phyloP scores from a whole-genome alignment of 2,113 vertebrate species.

The Labeo rohita region DNA sequence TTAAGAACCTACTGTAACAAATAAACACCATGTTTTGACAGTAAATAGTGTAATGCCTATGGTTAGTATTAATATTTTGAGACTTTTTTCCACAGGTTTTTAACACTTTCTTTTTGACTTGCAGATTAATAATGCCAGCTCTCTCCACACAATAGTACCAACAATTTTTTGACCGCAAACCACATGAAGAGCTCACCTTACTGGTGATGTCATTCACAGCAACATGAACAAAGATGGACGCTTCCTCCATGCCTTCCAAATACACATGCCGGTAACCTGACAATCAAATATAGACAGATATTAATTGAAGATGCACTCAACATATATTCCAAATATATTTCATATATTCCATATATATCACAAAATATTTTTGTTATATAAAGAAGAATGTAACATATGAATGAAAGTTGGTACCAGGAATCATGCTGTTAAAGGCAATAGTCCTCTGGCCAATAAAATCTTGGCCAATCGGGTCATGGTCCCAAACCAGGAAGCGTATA shows the following conservation, averaged over 20 bases:
- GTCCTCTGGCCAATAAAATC: constrained; percentile 98
- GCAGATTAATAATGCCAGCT: background rate
- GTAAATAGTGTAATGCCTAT: background rate
- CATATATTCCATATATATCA: background rate
- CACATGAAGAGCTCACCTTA: constrained; percentile 86
- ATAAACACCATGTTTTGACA: background rate
- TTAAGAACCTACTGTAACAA: background rate
- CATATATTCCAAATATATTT: background rate
- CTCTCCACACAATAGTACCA: background rate
- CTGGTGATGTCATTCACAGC: constrained; percentile 93
- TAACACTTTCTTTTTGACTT: background rate
- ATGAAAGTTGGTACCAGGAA: constrained; percentile 83
- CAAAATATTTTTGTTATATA: background rate
- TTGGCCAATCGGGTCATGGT: constrained; percentile 95
- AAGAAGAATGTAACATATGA: background rate
- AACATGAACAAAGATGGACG: constrained; percentile 96
- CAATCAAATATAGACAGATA: constrained; percentile 25
- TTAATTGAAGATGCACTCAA: background rate
- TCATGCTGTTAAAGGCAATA: constrained; percentile 92
- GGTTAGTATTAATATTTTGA: background rate
- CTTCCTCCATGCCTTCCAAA: constrained; percentile 97
- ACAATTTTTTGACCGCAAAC: background rate
- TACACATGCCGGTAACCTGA: constrained; percentile 97
- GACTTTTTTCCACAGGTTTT: background rate
- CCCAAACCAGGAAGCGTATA: constrained; percentile 96